Evolutionary conservation across 2,113 vertebrate genomes (phyloP).

Genomic region (Sinocyclocheilus anshuiensis): DNA sequence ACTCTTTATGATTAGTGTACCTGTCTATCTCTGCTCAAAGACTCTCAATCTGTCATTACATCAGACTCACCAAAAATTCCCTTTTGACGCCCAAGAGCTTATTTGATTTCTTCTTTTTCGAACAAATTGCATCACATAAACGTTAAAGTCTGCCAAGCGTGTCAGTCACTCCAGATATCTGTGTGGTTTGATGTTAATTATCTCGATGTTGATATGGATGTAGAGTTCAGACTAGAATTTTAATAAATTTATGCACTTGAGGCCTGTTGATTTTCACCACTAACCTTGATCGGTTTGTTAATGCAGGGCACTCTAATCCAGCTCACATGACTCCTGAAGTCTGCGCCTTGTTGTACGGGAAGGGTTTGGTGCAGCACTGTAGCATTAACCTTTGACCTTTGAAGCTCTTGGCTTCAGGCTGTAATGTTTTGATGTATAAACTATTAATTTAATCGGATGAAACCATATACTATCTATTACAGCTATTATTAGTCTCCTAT

Average conservation of each 20-base stretch:
- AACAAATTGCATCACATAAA: neutral
- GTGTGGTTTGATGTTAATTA: constrained; percentile 35
- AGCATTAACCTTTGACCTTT: constrained; percentile 70
- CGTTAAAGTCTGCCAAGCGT: constrained; percentile 4
- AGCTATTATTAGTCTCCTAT: neutral
- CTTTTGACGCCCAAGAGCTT: neutral
- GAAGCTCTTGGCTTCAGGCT: constrained; percentile 48
- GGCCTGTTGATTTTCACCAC: constrained; percentile 47
- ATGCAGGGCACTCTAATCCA: constrained; percentile 34
- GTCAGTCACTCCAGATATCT: constrained; percentile 7
- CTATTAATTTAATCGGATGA: constrained; percentile 76
- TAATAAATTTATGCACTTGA: constrained; percentile 62
- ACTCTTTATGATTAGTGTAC: neutral
- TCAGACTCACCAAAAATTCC: neutral
- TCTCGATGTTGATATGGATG: constrained; percentile 19
- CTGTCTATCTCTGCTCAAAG: neutral
- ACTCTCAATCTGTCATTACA: neutral
- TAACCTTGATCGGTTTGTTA: constrained; percentile 48
- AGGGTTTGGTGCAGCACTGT: constrained; percentile 68
- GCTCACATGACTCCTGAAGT: constrained; percentile 30
- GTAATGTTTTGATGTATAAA: constrained; percentile 74
- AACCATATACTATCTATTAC: constrained; percentile 67
- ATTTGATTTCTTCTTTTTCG: neutral
- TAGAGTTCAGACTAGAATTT: constrained; percentile 54
- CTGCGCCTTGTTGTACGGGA: constrained; percentile 55